Evolutionary conservation across 37 sponge, comb jelly and placozoan genomes (phyloP), one percentile per base, ranked within the genome.

Genomic region (Oscarella lobularis): DNA sequence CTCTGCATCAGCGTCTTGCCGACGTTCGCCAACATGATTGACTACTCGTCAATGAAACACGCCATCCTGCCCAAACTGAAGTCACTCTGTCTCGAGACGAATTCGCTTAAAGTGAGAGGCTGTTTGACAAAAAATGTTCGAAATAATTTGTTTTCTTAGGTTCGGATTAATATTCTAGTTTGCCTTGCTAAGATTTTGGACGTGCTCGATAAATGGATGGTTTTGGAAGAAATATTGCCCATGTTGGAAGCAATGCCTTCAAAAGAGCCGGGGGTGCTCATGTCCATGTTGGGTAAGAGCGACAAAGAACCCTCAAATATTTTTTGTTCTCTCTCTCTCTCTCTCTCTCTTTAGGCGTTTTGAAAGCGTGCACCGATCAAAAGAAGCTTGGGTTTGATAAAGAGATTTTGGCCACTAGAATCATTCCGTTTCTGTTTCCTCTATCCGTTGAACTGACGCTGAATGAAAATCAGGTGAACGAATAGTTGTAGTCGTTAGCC

Each of bases 41-140:
- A 91, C 75, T 91, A 88, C 82, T 76, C 83, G 29, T 80, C 82
- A 66, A 48, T 91, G 78, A 91, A 91, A 33, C 85, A 91, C 41
- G 78, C 80, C 81, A 91, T 91, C 27, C 66, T 91, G 1, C 83
- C 89, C 14, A 65, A 83, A 0, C 73, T 91, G 5, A 73, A 74
- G 1, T 38, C 75, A 3, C 79, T 90, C 3, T 78, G 81, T 31
- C 20, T 73, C 2, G 2, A 38, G 2, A 40, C 85, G 3, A 40
- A 31, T 31, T 78, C 76, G 3, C 36, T 73, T 0, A 72, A 84
- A 0, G 91, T 90, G 77, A 84, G n/a, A n/a, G n/a, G n/a, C n/a
- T n/a, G n/a, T n/a, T n/a, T n/a, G n/a, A 48, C 60, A 48, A 20
- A 9, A 48, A 48, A 20, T 27, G 60, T 48, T 48, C 9, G 60